Evolutionary conservation across 2,113 vertebrate species (phyloP).

Genomic region (Struthidea cinerea): DNA sequence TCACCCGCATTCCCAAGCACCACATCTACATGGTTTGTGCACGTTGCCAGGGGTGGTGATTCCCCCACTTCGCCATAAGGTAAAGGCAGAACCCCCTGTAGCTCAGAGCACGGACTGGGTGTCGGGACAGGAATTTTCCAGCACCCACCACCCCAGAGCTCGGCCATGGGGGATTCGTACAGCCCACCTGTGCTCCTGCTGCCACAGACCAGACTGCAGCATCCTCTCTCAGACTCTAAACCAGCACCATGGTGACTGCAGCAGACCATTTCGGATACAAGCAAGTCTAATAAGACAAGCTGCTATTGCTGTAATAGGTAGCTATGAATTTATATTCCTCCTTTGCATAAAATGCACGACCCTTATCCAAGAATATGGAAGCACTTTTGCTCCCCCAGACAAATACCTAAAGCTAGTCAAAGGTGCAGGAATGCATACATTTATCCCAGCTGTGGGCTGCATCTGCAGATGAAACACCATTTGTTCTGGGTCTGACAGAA

Average conservation of each 20-base stretch:
- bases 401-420: background rate
- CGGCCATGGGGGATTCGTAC: fast-evolving
- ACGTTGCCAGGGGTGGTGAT: background rate
- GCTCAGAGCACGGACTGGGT: background rate
- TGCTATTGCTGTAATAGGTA: background rate
- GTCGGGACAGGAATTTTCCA: background rate
- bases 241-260: background rate
- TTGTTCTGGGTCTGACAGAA: conserved; percentile 13
- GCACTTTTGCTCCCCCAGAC: background rate
- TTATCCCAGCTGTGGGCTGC: conserved; percentile 4
- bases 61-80: background rate
- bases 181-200: background rate
- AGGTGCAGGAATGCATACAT: conserved; percentile 24
- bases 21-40: fast-evolving
- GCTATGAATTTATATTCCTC: background rate
- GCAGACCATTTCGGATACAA: background rate
- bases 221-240: background rate
- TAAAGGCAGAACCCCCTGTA: background rate
- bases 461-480: background rate
- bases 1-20: background rate
- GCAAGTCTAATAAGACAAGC: background rate
- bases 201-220: background rate
- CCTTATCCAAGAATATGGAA: background rate
- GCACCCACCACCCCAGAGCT: background rate
- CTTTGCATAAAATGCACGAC: background rate